Conservation (phyloP, 1,140 invertebrate genomes). For the Hestina assimilis region DNA sequence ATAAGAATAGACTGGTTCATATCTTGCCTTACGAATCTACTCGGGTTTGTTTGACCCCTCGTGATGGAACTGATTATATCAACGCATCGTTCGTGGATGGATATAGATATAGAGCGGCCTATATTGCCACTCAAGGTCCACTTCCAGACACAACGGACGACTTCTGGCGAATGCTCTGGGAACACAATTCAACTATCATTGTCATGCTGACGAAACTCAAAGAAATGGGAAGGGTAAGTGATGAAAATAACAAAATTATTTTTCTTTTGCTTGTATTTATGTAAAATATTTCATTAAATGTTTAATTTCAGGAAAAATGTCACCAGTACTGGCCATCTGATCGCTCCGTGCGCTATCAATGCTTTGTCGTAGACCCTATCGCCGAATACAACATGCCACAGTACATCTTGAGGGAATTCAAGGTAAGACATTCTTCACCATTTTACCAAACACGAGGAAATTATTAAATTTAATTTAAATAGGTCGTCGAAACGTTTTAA, state of each 20-base stretch:
- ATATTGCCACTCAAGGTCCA: conserved; percentile 99
- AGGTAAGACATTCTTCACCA: conserved; percentile 77
- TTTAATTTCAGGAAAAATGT: conserved; percentile 91
- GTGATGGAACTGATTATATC: conserved; percentile 99
- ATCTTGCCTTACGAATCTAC: conserved; percentile 98
- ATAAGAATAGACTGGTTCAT: conserved; percentile 98
- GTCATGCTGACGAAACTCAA: conserved; percentile 99
- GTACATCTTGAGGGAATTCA: conserved; percentile 99
- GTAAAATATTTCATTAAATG: conserved; percentile 1
- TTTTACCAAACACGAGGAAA: no score
- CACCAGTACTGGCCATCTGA: conserved; percentile 99
- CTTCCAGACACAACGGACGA: conserved; percentile 97
- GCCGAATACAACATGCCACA: conserved; percentile 99
- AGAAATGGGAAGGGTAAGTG: conserved; percentile 95
- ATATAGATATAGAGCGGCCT: conserved; percentile 93
- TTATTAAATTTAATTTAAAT: no score
- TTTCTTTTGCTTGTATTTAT: conserved; percentile 20
- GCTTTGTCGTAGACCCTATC: conserved; percentile 98
- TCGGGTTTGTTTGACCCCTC: conserved; percentile 94
- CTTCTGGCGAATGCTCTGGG: conserved; percentile 99
- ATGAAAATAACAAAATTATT: neutral
- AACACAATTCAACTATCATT: conserved; percentile 99
- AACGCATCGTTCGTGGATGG: conserved; percentile 99
- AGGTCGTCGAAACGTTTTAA: no score
- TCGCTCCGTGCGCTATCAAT: conserved; percentile 96